Percentiles rank a stretch among this genome's conserved stretches.
phyloP scores from a whole-genome alignment of 2,888 invertebrate genomes.

The Adelphocoris suturalis region DNA sequence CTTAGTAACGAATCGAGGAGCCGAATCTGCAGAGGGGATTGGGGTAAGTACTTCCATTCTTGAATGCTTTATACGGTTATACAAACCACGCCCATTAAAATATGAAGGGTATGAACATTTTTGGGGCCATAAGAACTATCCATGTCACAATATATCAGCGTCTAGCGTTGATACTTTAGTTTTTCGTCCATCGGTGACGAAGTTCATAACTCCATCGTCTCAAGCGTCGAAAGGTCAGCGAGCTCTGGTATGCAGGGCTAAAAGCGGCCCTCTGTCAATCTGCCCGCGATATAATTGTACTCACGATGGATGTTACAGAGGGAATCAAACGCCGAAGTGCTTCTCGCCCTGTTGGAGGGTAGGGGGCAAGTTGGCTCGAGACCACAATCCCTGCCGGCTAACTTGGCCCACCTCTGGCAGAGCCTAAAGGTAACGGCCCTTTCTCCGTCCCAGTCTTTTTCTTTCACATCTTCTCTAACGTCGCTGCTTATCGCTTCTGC shows the following conservation, averaged over 20 bases:
- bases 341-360: slow-evolving; percentile 71
- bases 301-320: slow-evolving; percentile 65
- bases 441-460: slow-evolving; percentile 53
- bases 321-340: slow-evolving; percentile 73
- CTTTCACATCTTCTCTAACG: slow-evolving; percentile 67
- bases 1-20: too few species aligned
- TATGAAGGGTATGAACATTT: too few species aligned
- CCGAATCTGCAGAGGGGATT: too few species aligned
- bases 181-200: neutral
- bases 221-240: slow-evolving; percentile 45
- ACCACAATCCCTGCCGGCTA: slow-evolving; percentile 78
- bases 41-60: too few species aligned
- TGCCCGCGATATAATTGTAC: slow-evolving; percentile 52
- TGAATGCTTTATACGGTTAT: too few species aligned
- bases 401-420: slow-evolving; percentile 77
- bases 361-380: slow-evolving; percentile 75
- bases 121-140: too few species aligned
- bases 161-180: too few species aligned
- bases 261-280: slow-evolving; percentile 14
- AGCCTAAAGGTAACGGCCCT: slow-evolving; percentile 78
- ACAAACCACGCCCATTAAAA: too few species aligned
- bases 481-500: slow-evolving; percentile 66
- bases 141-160: too few species aligned
- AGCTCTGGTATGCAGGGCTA: slow-evolving; percentile 51
- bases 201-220: neutral